Evolutionary conservation across 2,113 vertebrate species (phyloP), one percentile per base, ranked within the genome.

Genomic region (Ctenomys sociabilis): DNA sequence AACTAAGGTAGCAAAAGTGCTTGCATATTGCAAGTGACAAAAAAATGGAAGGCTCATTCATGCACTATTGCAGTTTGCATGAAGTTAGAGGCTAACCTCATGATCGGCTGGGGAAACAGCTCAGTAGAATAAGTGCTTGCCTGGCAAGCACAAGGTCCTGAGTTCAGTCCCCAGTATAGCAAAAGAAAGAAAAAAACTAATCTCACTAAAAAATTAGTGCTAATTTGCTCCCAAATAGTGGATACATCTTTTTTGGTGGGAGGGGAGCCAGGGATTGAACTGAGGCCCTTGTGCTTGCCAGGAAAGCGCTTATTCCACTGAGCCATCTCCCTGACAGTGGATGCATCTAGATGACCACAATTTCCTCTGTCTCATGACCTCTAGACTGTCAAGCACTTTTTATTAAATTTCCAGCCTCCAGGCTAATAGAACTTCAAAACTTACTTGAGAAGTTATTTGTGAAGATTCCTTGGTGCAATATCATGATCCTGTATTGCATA

Each of bases 381-480:
- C 13, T 45, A 57, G 30, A 45, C 11, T 83, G 0, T 35, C 9
- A 70, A 7, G 0, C 16, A 57, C 5, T 40, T 90, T 93, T 64
- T 24, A 75, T 92, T 95, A 40, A 84, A 57, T 81, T 95, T 90
- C 19, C 70, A 45, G 21, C 3, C 86, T 93, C n/a, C 37, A 77
- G 84, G 22, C 0, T 68, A 52, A 89, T 52, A 91, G 5, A 94
- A 64, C 3, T 19, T 72, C 52, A 95, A 86, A 87, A 72, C 9
- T 77, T 43, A 82, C 16, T 88, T 94, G 37, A 10, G 78, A 90
- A 91, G 7, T 0, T 82, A n/a, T 52, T 68, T 37, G n/a, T 90
- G 19, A 93, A 92, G 9, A 85, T 35, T 78, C 2, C 59, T 2
- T 35, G 52, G 26, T 77, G 59, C 12, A 7, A 61, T 61, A 8